Conservation (phyloP, 1,140 invertebrate genomes). For the Sarcophaga bullata region DNA sequence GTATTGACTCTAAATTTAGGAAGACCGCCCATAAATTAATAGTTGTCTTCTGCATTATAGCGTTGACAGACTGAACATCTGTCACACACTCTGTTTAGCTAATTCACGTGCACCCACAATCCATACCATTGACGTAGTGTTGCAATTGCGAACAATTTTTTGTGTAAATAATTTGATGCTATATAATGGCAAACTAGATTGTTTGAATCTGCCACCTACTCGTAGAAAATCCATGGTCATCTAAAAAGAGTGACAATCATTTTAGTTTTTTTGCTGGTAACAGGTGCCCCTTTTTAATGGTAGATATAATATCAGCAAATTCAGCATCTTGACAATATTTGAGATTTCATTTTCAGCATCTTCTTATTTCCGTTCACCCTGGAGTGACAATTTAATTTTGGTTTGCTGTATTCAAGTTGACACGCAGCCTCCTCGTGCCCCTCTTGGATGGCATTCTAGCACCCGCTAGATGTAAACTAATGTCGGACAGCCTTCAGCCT, state of each 20-base stretch:
- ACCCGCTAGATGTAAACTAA: too few relatives aligned
- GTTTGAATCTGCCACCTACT: conserved; percentile 46
- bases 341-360: too few relatives aligned
- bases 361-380: neutral
- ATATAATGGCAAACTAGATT: conserved; percentile 36
- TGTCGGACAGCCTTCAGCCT: too few relatives aligned
- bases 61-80: neutral
- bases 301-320: neutral
- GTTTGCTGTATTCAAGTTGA: too few relatives aligned
- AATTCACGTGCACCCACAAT: neutral
- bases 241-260: conserved; percentile 44
- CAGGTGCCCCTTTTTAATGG: neutral
- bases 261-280: neutral
- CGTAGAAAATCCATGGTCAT: too few relatives aligned
- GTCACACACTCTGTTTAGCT: neutral
- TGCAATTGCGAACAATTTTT: neutral
- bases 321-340: neutral
- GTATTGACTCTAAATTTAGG: neutral
- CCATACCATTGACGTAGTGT: neutral
- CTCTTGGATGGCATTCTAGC: too few relatives aligned
- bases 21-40: neutral
- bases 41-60: too few relatives aligned
- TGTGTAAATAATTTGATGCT: neutral
- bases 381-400: neutral
- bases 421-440: too few relatives aligned